Evolutionary conservation across 2,888 invertebrate species (phyloP), one percentile per base, ranked within the genome.

Genomic region (Leptopilina drosophilae): DNA sequence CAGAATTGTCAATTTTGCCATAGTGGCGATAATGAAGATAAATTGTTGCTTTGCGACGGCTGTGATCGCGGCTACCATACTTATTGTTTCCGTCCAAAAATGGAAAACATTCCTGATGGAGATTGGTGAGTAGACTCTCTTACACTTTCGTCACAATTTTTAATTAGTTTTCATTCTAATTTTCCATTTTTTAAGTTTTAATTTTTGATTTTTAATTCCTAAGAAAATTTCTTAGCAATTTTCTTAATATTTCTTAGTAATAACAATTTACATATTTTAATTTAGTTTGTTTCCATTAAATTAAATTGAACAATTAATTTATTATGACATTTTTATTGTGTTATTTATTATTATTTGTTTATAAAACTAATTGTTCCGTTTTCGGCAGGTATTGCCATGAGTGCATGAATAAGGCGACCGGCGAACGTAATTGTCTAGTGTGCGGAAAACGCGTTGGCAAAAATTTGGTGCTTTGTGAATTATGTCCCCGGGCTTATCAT

Each of bases 11-110:
- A 99, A 93, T 98, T 99, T 92, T 99, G 99, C 93, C 95, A 97
- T 90, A 96, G 96, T 89, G 99, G 98, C 81, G 98, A 99, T 93
- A 97, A 98, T 89, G 99, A 99, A 92, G 98, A 98, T 86, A 96
- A 98, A 92, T 93, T 99, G 85, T 93, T 99, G 86, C 93, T 99
- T 40, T 99, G 99, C 92, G 99, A 99, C 92, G 97, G 98, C 84
- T 99, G 99, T 92, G 99, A 99, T 92, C 97, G 98, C 91, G 99
- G 99, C 76, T 99, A 98, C 92, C 99, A 99, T 93, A 99, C 98
- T 73, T 99, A 99, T 92, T 99, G 99, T 93, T 99, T 99, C 94
- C 98, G 97, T 93, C 99, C 99, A 83, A 95, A 96, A 91, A 97
- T 99, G 97, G 97, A 97, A 80, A 96, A 96, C 89, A 98, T 99